Base-by-base conservation (phyloP, 2,113 vertebrate species). In the Apaloderma vittatum region DNA sequence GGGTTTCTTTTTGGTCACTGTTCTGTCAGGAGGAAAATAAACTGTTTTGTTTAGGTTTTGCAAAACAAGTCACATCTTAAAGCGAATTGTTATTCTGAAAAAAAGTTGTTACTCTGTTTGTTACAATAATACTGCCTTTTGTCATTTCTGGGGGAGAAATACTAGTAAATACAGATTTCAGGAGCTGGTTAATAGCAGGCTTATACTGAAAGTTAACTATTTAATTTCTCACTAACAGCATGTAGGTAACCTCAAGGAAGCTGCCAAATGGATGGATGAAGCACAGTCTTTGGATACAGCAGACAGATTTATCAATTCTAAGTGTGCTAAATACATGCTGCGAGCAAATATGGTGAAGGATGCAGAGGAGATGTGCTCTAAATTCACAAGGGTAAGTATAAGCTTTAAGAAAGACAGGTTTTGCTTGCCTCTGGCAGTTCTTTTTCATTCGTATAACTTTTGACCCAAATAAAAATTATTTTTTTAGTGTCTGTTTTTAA, bases 191-290 rank as follows among this genome's bases (percentile, higher is more conserved):
- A 58, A 37, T 18, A 86, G 9, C 4, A 29, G 34, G 14, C 30
- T 59, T 85, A 27, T 66, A 30, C 51, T 73, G 57, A 27, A 77
- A 80, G 14, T 51, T 76, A 91, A 93, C 61, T 81, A 7, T 49
- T 78, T 82, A 40, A 49, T 70, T n/a, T 67, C 70, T 61, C 65
- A 21, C n/a, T 86, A 43, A 90, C 49, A 99, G 98, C 98, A 99
- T 90, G 97, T 98, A 82, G 98, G 98, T 68, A 98, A 98, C 92
- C 97, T 98, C 34, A 98, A 96, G 93, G 98, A 98, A 96, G 98
- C 98, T 93, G 98, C 97, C 76, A 98, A 98, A 57, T 98, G 98
- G 98, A 98, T 98, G 98, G 98, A 98, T 97, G 98, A 98, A 97
- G 98, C 98, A 20, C 98, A 98, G 72, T 98, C 98, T 95, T 94